Base-by-base conservation (phyloP, 2,113 vertebrate genomes). In the Nesogale talazaci region DNA sequence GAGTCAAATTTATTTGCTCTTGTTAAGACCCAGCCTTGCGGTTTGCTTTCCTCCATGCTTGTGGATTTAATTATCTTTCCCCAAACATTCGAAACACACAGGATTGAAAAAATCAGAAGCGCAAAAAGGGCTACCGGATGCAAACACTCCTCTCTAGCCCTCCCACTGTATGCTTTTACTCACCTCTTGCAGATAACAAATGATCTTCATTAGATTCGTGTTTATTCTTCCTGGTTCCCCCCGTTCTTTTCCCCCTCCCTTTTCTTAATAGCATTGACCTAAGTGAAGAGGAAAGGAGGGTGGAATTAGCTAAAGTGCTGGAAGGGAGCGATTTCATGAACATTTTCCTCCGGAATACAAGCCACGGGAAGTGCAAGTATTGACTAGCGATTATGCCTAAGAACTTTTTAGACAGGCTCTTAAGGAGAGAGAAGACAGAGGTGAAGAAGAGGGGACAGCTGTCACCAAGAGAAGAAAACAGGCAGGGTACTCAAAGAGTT, bases 121-220 rank as follows among this genome's bases (percentile, higher is more conserved):
- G n/a, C 17, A 11, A 25, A n/a, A 78, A 76, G 25, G 40, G 4
- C 15, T 36, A n/a, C 2, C 1, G 2, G 34, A 29, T 17, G 22
- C 77, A 75, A 11, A 12, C 31, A 56, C 42, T 20, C 25, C 57
- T 65, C 4, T 25, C 23, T 36, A 67, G 14, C 0, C 7, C 78
- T 88, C 59, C 19, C 4, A 3, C 38, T 4, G 27, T 17, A 8
- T 59, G 83, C 52, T 42, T 61, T 42, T n/a, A n/a, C 19, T 25
- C 38, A 42, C 3, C 11, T 57, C 57, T 76, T 52, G 38, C 19
- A 76, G 83, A 38, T 61, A 59, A 74, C 7, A 22, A 0, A 61
- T 4, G 22, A 10, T 65, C 92, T 92, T 83, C 88, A 46, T 77
- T 72, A 88, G 88, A 52, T 83, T 75, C 63, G 90, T 38, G 59